Evolutionary conservation across 2,888 invertebrate genomes (phyloP), one percentile per base, ranked within the genome.

Genomic region (Lochmaea capreae): DNA sequence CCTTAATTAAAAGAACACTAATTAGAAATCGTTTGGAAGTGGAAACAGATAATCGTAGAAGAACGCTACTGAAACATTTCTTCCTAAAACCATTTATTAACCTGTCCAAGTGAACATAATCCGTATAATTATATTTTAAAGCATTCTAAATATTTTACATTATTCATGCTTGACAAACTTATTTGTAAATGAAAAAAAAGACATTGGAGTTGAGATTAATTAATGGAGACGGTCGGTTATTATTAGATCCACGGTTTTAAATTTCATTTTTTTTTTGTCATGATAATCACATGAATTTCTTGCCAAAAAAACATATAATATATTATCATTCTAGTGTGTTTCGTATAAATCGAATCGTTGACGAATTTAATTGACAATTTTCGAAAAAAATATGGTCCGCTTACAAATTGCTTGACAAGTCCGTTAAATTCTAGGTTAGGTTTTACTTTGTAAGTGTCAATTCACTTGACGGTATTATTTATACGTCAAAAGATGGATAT

Each of bases 141-240:
- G 73, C 71, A 76, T 73, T 76, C 68, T 71, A 73, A 73, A 73
- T 71, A 76, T 76, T 71, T 65, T 57, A 65, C 65, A 71, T 71
- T 71, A 71, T 71, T 71, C 65, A 71, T 71, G 76, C 75, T 77
- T 80, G 81, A 77, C 80, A 76, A 74, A 76, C 74, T 78, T 76
- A 80, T 81, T 81, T 80, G 79, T 80, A 78, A 71, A 75, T 77
- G 77, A 54, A 65, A 70, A 65, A 70, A 70, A 63, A 70, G 16
- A 65, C 65, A 49, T 75, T 73, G 59, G 57, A 33, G 33, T 63
- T 49, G 22, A 26, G 61, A 49, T 71, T 71, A 71, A 71, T 71
- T 71, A 71, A 71, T 71, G 71, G 52, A 71, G 26, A 52, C 62
- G 49, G 54, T 63, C n/a, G 22, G 62, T 43, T 70, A 70, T 70